A percentile compares a stretch with the other conserved stretches of the same genome.
Conservation (phyloP, 2,113 vertebrate genomes). For the Sphaerodactylus townsendi region DNA sequence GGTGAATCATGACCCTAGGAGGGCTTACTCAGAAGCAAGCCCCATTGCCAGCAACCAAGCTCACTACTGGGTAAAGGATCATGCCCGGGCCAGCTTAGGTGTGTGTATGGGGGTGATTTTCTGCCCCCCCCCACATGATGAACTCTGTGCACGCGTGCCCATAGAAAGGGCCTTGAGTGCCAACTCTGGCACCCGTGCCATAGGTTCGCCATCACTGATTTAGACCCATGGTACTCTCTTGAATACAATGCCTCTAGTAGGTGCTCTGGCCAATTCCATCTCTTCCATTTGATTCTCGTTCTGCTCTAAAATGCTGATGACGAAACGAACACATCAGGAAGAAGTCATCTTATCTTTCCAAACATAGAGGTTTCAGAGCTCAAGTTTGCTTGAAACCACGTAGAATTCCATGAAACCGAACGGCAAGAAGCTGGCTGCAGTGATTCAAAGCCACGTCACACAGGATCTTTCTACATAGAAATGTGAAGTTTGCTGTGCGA, state of each 20-base stretch:
- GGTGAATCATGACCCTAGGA: too few relatives aligned
- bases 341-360: background rate
- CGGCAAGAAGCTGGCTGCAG: background rate
- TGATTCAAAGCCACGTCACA: background rate
- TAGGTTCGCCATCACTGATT: too few relatives aligned
- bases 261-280: conserved; percentile 50
- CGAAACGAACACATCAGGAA: background rate
- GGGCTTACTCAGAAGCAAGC: too few relatives aligned
- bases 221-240: conserved; percentile 53
- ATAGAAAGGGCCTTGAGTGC: too few relatives aligned
- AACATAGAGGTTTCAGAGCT: background rate
- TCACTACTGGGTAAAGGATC: too few relatives aligned
- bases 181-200: too few relatives aligned
- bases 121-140: too few relatives aligned
- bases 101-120: too few relatives aligned
- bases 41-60: too few relatives aligned
- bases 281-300: conserved; percentile 32
- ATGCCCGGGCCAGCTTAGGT: too few relatives aligned
- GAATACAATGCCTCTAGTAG: conserved; percentile 42
- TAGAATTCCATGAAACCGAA: background rate
- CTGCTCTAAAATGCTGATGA: background rate
- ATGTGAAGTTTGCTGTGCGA: background rate
- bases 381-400: background rate
- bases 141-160: too few relatives aligned
- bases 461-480: background rate